phyloP scores from a whole-genome alignment of 2,888 invertebrate species.

The Prosapia bicincta region DNA sequence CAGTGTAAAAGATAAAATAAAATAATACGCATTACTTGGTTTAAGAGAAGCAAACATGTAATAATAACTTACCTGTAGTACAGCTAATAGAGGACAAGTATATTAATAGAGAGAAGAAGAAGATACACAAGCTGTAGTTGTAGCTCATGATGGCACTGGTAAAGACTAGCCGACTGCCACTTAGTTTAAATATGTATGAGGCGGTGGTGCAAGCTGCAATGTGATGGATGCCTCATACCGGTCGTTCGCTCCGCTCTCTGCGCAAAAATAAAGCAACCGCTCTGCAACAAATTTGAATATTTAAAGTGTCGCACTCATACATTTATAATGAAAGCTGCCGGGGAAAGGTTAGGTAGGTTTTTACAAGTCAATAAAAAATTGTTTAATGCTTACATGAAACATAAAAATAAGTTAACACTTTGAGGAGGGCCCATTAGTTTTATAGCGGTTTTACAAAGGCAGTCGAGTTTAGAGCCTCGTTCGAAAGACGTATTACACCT shows the following conservation, averaged over 20 bases:
- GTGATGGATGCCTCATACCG: background rate
- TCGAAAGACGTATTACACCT: too few relatives aligned
- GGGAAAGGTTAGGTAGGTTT: too few relatives aligned
- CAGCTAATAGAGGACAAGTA: background rate
- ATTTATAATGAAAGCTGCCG: background rate
- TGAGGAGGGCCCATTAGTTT: too few relatives aligned
- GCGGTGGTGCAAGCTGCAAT: background rate
- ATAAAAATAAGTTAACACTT: too few relatives aligned
- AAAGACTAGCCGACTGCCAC: background rate
- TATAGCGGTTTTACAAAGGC: too few relatives aligned
- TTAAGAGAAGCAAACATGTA: too few relatives aligned
- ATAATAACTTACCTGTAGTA: background rate
- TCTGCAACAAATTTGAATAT: constrained; percentile 2
- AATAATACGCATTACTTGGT: too few relatives aligned
- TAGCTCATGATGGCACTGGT: background rate
- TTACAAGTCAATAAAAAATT: too few relatives aligned
- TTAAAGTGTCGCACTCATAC: background rate
- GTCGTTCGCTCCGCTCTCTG: background rate
- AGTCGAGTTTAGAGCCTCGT: too few relatives aligned
- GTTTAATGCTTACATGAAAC: too few relatives aligned
- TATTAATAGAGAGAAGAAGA: background rate
- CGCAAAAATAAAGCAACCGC: background rate
- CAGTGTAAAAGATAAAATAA: too few relatives aligned
- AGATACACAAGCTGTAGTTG: background rate
- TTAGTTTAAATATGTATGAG: background rate